phyloP scores from a whole-genome alignment of 2,113 vertebrate genomes.

The Egretta garzetta region DNA sequence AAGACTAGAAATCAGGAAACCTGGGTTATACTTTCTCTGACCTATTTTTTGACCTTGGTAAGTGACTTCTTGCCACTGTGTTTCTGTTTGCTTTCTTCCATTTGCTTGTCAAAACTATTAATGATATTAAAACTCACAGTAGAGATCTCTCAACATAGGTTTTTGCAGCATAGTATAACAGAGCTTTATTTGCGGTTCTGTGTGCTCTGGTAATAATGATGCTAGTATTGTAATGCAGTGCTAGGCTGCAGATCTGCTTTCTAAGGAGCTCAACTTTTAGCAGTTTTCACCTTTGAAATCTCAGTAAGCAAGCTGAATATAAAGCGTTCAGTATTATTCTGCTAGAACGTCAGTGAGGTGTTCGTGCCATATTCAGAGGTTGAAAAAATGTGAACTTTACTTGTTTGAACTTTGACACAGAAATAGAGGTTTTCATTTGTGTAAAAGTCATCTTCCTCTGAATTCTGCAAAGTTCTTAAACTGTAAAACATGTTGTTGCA shows the following conservation, averaged over 20 bases:
- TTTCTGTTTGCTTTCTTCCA: background rate
- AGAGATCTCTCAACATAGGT: background rate
- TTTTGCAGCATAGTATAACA: background rate
- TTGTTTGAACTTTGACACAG: background rate
- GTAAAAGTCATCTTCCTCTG: background rate
- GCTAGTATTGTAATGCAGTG: background rate
- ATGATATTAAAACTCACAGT: background rate
- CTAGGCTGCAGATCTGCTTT: background rate
- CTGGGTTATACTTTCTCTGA: background rate
- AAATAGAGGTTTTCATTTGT: background rate
- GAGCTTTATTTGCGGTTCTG: background rate
- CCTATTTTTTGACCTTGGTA: background rate
- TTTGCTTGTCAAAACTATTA: background rate
- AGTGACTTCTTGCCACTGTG: background rate
- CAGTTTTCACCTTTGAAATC: background rate
- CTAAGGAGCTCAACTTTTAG: background rate
- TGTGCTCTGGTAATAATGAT: background rate
- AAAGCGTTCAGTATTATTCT: background rate
- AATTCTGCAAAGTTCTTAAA: background rate
- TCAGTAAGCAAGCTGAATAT: background rate
- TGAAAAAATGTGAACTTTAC: background rate
- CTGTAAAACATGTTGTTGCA: background rate
- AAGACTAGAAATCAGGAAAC: background rate
- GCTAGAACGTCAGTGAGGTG: background rate
- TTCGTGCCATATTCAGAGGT: background rate